Evolutionary conservation across 2,797 vertebrate genomes (phyloP), one percentile per base, ranked within the genome.

Genomic region (Clarias platycephalus): DNA sequence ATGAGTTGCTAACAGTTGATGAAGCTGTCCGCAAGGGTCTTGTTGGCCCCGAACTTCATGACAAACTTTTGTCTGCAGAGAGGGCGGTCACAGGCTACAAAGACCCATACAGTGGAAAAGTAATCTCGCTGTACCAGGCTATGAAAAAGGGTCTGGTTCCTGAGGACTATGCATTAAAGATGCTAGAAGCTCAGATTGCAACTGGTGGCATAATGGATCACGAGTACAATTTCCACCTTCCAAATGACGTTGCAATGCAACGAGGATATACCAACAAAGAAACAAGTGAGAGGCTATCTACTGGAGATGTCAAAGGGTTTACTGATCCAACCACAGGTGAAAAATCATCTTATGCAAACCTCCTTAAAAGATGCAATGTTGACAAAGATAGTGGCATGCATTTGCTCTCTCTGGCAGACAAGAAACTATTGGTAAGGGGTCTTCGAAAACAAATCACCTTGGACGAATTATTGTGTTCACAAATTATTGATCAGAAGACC

Each of bases 81-180:
- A 94, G 98, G 79, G 97, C 98, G 0, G 97, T 98, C 28, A 99
- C 96, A 0, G 98, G 98, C 5, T 99, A 98, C 92, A 95, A 96
- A 0, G 98, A 99, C 91, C 98, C 98, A 0, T 99, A 99, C 93
- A 98, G 94, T 0, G 97, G 97, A 18, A 97, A 97, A 92, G 95
- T 96, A 10, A 97, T 98, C 82, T 99, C 98, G 0, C 92, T 99
- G 75, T 99, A 97, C 94, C 97, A 99, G 91, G 98, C 98, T 74
- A 98, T 99, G 97, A 98, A 96, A 91, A 99, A 99, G 88, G 96
- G 95, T 9, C 93, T 99, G 55, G 94, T 99, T 70, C 92, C 96
- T 2, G 94, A 96, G 0, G 97, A 99, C 53, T 97, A 98, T 91
- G 97, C 97, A n/a, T 90, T 99, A 86, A 94, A 95, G 85, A 95